Base-by-base conservation (phyloP, 2,113 vertebrate species). In the Gnathochromis pfefferi region DNA sequence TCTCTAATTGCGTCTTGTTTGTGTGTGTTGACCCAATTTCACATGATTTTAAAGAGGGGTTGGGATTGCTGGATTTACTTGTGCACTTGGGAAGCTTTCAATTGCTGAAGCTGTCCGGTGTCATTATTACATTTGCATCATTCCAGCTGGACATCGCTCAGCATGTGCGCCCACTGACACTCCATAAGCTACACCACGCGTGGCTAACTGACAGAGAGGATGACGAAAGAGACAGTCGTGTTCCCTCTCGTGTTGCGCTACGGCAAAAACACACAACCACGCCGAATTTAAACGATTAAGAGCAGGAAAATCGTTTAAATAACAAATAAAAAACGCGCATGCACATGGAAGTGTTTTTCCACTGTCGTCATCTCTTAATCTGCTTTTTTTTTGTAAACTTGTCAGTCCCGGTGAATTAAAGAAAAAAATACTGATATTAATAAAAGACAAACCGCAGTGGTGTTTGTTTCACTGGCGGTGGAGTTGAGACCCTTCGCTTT, bases 1-100 rank as follows among this genome's bases (percentile, higher is more conserved):
- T 35, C 28, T 26, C 40, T 9, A 35, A 75, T 75, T 49, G 42
- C 47, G 45, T 83, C 6, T 80, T 45, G 35, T 45, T 65, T 68
- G 17, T 85, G 49, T 57, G 45, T 47, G n/a, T 28, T 93, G 87
- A 90, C 86, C 58, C 86, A 85, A 31, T 89, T 92, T 82, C 28
- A 84, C 19, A 9, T 31, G 16, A 55, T 83, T 81, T 45, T 63
- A 14, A 7, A 19, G 7, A 7, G 3, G 5, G 17, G 7, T 10
- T 23, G 4, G 19, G 14, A 11, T 21, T 4, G 28, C 14, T 54
- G 55, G 40, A 31, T 60, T 21, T 78, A 16, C 21, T 42, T 75
- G 19, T 75, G 47, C 33, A 51, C 10, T 16, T 8, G 23, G 10
- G 45, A 55, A 82, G 19, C 73, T 79, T 26, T 91, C 17, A 87